Evolutionary conservation across 1,140 invertebrate species (phyloP), one percentile per base, ranked within the genome.

Genomic region (Papilio machaon): DNA sequence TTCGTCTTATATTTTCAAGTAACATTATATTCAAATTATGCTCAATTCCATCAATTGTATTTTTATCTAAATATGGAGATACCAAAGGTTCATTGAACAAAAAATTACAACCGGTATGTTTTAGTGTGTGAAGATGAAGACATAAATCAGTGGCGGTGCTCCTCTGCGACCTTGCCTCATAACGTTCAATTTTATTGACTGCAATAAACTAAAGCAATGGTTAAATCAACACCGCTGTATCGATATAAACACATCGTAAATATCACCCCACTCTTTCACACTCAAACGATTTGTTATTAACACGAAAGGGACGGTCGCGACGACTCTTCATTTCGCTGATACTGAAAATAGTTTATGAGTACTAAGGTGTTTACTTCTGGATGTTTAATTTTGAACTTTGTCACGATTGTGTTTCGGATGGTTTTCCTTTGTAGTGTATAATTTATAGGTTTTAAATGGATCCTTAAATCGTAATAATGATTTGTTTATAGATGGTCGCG

Each of bases 401-500:
- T 84, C 60, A 0, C 0, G 9, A 43, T 17, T 15, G 58, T 0
- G 8, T 79, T 89, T 81, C 81, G 83, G 85, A 83, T 82, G 30
- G 17, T 80, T 86, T 84, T 91, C 11, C 70, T n/a, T 52, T 86
- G 81, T 67, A 46, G 35, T 74, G 74, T 60, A 60, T 83, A 83
- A 88, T 94, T 95, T 94, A 95, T 95, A 90, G 90, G 87, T 91
- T 95, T 95, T 94, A 94, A 95, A 95, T 94, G 90, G 92, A 89
- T 93, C 91, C 91, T 95, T 95, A 95, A 95, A 95, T 94, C 84
- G 93, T 94, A 94, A 95, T 95, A 95, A 95, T 91, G 91, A 95
- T 95, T 94, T 95, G 93, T 95, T 94, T 94, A 94, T 90, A 91
- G 88, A 88, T 85, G 82, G 80, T 86, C 80, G 82, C 84, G 81